Percentiles rank a stretch among this genome's conserved stretches.
Conservation (phyloP, 2,113 vertebrate species). For the Prunella fulvescens region DNA sequence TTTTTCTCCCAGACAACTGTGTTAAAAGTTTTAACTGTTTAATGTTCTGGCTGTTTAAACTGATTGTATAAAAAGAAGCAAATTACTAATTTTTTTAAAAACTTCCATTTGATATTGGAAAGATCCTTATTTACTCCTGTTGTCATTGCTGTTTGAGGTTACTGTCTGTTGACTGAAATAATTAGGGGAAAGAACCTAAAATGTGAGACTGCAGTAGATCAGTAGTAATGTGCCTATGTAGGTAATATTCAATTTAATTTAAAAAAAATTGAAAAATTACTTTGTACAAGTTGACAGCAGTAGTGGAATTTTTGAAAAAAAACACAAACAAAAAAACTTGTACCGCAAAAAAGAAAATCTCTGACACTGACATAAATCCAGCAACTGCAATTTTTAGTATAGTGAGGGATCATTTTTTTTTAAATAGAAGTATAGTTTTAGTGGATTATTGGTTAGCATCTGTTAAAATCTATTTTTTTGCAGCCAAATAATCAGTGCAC, state of each 20-base stretch:
- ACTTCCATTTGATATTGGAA: neutral
- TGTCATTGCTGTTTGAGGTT: neutral
- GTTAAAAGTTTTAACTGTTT: neutral
- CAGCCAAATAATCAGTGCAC: neutral
- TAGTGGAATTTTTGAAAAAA: neutral
- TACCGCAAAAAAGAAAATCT: neutral
- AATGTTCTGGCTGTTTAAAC: neutral
- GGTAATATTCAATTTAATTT: neutral
- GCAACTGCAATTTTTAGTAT: neutral
- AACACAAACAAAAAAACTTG: neutral
- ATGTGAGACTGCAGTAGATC: neutral
- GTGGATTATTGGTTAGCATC: neutral
- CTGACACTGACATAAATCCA: neutral
- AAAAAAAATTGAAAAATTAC: neutral
- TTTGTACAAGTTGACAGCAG: neutral
- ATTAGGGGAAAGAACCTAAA: neutral
- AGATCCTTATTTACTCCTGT: neutral
- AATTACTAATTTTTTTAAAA: neutral
- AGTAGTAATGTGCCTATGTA: neutral
- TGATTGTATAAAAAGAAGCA: neutral
- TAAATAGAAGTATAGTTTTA: neutral
- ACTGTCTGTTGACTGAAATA: neutral
- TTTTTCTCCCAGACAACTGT: neutral
- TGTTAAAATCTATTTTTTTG: neutral
- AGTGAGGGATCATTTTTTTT: neutral